A percentile compares a stretch with the other conserved stretches of the same genome.
phyloP scores from a whole-genome alignment of 2,113 vertebrate genomes.

The Periophthalmodon schlosseri region DNA sequence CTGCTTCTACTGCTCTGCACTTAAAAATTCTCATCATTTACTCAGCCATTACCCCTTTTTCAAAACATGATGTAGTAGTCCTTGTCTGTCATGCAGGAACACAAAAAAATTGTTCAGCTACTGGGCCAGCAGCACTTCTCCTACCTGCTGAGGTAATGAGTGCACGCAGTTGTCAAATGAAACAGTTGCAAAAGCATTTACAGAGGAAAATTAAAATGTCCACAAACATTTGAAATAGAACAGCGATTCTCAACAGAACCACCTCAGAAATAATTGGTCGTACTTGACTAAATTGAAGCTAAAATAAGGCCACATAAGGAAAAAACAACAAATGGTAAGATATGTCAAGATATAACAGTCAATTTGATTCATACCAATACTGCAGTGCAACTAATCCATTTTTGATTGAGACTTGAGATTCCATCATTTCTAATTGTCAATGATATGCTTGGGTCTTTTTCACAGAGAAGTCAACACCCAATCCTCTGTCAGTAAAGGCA shows the following conservation, averaged over 20 bases:
- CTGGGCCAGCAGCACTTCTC: constrained; percentile 4
- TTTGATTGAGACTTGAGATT: too few relatives aligned
- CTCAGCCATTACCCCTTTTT: constrained; percentile 7
- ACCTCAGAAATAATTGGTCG: neutral
- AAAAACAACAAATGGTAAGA: neutral
- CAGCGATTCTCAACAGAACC: neutral
- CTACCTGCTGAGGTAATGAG: constrained; percentile 35
- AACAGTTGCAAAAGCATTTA: constrained; percentile 23
- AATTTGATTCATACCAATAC: too few relatives aligned
- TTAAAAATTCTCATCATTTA: constrained; percentile 14
- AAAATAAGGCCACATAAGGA: neutral
- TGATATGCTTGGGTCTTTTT: too few relatives aligned
- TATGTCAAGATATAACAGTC: neutral
- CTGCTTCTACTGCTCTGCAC: constrained; percentile 28
- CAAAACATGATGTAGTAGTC: neutral
- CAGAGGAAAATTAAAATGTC: constrained; percentile 19
- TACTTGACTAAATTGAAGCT: neutral
- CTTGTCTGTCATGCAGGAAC: neutral
- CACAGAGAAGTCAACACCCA: too few relatives aligned
- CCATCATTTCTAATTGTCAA: too few relatives aligned
- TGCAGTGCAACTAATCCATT: too few relatives aligned
- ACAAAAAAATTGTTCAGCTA: neutral
- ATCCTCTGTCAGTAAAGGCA: too few relatives aligned
- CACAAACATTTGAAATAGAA: constrained; percentile 4
- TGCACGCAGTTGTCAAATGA: constrained; percentile 25